Evolutionary conservation across 2,888 invertebrate genomes (phyloP), one percentile per base, ranked within the genome.

Genomic region (Caenorhabditis sp.): DNA sequence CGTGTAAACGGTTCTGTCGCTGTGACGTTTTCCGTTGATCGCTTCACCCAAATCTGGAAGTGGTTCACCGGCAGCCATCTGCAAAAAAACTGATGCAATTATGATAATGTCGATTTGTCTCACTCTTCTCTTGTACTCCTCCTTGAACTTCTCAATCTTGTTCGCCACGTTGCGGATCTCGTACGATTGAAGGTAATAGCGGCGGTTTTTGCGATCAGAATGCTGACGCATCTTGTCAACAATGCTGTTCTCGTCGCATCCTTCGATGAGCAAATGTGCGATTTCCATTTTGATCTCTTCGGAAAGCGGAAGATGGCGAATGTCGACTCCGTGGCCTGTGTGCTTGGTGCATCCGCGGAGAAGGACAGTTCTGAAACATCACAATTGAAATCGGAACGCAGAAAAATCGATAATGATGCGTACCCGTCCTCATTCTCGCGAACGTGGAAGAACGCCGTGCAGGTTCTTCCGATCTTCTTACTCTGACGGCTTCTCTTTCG

Each of bases 361-460:
- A 1, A 73, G 32, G 2, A 83, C 77, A 20, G 72, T 59, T 30
- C 83, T 83, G 65, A 15, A 73, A 61, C 2, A 58, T 66, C 15
- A 13, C 3, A 4, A 41, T n/a, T 24, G 26, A 41, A 27, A 30
- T 66, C 6, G 13, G 17, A 22, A n/a, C 20, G 15, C 13, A 22
- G 8, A 32, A 27, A 15, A 2, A 3, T 0, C 24, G 9, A 13
- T 13, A 20, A 78, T 43, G 6, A n/a, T n/a, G n/a, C n/a, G n/a
- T n/a, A 83, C 83, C 78, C 81, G 43, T 83, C 80, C 11, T 46
- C 62, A 9, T 72, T 74, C 37, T 77, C 76, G 26, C 73, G 75
- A 35, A 81, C 65, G 32, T 80, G 80, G 71, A 82, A 78, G 62
- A 81, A 82, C 9, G 83, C 83, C 0, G 83, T 81, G 45, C 83